Conservation (phyloP, 2,888 invertebrate genomes). For the Pyrrhosoma nymphula region DNA sequence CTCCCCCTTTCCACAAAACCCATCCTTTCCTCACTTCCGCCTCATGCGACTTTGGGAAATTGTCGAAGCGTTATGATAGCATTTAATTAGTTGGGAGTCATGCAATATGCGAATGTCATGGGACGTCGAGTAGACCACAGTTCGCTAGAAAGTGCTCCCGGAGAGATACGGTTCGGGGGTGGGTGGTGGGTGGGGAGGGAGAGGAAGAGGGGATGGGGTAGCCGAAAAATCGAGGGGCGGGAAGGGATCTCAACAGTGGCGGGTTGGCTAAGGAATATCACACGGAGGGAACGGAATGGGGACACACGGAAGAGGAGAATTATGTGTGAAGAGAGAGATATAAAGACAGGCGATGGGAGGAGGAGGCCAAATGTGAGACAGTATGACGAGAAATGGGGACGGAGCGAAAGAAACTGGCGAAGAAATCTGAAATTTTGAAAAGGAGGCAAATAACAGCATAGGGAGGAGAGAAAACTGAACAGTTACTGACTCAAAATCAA, state of each 20-base stretch:
- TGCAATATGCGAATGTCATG: slow-evolving; percentile 67
- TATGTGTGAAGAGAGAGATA: not conserved
- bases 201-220: not conserved
- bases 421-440: not conserved
- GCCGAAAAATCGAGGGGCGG: not conserved
- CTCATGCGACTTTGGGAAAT: slow-evolving; percentile 63
- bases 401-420: not conserved
- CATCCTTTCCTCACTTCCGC: slow-evolving; percentile 65
- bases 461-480: no score
- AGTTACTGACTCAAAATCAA: no score
- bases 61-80: slow-evolving; percentile 67
- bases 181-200: not conserved
- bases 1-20: not conserved
- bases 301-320: not conserved
- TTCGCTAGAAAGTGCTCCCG: slow-evolving; percentile 55
- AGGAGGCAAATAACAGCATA: not conserved
- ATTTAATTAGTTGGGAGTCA: slow-evolving; percentile 67
- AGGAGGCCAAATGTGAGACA: not conserved
- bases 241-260: not conserved
- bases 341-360: not conserved
- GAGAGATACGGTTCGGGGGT: not conserved
- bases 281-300: not conserved
- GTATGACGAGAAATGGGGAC: not conserved
- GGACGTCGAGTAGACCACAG: slow-evolving; percentile 65
- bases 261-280: not conserved